Base-by-base conservation (phyloP, 2,113 vertebrate species). In the Ginglymostoma cirratum region DNA sequence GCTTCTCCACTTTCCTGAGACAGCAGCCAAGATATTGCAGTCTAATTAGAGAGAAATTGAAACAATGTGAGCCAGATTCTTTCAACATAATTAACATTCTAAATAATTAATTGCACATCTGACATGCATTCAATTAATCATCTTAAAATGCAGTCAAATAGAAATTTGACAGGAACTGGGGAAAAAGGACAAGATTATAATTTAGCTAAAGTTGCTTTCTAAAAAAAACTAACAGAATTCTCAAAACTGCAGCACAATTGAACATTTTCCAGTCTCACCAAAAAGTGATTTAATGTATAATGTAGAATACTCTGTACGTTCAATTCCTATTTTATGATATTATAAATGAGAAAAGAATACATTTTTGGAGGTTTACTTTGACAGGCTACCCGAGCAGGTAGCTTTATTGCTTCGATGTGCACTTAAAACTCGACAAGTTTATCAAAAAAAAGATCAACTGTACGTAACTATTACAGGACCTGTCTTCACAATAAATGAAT, bases 1-100 rank as follows among this genome's bases (percentile, higher is more conserved):
- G 95, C 80, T 19, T 96, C 95, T 21, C 95, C 95, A 67, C 95
- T 96, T n/a, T 69, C 61, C 95, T 66, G 61, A 48, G 95, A 61
- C 61, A 85, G 95, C 19, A 96, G n/a, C 95, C 95, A 96, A 45
- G 80, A 66, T 48, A 90, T 4, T 15, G 95, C 95, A n/a, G 24
- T 52, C 95, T 96, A 34, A 38, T 55, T 34, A 72, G 30, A 96
- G 95, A 45, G n/a, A 89, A 24, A 1, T 95, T 70, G 14, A 12
- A 72, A 76, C 23, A 52, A 48, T 72, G 45, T 5, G 66, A 45
- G 21, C 7, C 0, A 34, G 5, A 65, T 19, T 92, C 19, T n/a
- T 92, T 61, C 55, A 92, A 92, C 52, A n/a, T 21, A n/a, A 12
- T 61, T 90, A 90, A 90, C 17, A 5, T 61, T 92, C 65, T 90